Base-by-base conservation (phyloP, 2,888 invertebrate genomes). In the Catocala fraxini region DNA sequence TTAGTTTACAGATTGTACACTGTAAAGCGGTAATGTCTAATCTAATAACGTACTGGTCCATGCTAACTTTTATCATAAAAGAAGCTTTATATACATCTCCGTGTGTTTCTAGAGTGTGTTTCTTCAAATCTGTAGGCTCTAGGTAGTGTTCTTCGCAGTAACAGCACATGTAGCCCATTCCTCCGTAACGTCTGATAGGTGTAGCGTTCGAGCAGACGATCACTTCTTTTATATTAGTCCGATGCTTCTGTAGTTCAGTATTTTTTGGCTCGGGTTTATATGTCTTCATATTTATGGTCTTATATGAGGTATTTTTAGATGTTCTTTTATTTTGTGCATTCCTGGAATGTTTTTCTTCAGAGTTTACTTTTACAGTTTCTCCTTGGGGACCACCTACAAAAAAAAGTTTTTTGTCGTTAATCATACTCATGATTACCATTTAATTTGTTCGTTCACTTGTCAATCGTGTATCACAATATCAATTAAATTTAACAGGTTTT, bases 1-100 rank as follows among this genome's bases (percentile, higher is more conserved):
- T 41, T 33, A 13, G 45, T 1, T 60, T 13, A 11, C 78, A 77
- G 10, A 78, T 49, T 6, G 41, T 58, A 43, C 75, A 75, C 9
- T 53, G 55, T 0, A 90, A 63, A 0, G 51, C 59, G 0, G 89
- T 88, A n/a, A 89, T 84, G 41, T 89, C 89, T 1, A 90, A 63
- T 77, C 87, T 87, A 0, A 86, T 81, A 11, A 81, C 70, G 46
- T 79, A 85, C n/a, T 70, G 56, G 4, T 70, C 61, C 43, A 84
- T 61, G 13, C 70, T 60, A 5, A 61, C 60, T 11, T 77, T 75
- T 47, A 75, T 75, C 78, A 85, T 82, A 41, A 84, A 88, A 6
- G 65, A 68, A 7, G 72, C 72, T 48, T 79, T 79, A 0, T 71
- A 62, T 10, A 62, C 65, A 4, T 82, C 80, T 10, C 75, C 71